Base-by-base conservation (phyloP, 2,797 vertebrate genomes). In the Tarsius wallacei region DNA sequence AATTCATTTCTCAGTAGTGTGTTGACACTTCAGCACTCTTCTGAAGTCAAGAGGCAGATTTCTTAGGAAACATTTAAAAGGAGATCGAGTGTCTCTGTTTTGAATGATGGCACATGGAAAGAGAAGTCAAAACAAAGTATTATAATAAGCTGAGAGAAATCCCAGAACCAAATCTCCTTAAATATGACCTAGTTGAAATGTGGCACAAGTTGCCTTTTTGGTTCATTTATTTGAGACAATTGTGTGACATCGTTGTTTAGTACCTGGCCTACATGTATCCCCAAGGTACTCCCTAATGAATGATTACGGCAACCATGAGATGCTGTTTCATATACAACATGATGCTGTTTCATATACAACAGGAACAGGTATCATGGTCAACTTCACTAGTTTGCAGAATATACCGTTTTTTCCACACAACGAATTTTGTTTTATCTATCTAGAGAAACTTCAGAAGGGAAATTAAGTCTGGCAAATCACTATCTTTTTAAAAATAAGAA, bases 231-330 rank as follows among this genome's bases (percentile, higher is more conserved):
- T 96, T 95, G 90, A 98, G 96, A 97, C 96, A 96, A 97, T 97
- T 68, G 87, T 80, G 90, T 97, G 93, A 97, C 77, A 86, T 97
- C 97, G 97, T 36, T 57, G 53, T 88, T 94, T 87, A 97, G 83
- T 96, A 94, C 96, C 66, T 76, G 61, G 95, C 77, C 96, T 98
- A 2, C 97, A 96, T 98, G 98, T 97, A 97, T 92, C 89, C 97
- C 97, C 81, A 93, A 95, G 96, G 96, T 96, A 49, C 90, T 95
- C 55, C 68, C 91, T 95, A 82, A 57, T 70, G 11, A 76, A 92
- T 53, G 83, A 82, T 83, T 91, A 57, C 15, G 63, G 81, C 84
- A 78, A 74, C 87, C 17, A 19, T 2, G 42, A 77, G 94, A 63
- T 36, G 63, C 91, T 81, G 14, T 47, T 93, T 81, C 66, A 55